phyloP scores from a whole-genome alignment of 2,113 vertebrate species.

The Tachuris rubrigastra region DNA sequence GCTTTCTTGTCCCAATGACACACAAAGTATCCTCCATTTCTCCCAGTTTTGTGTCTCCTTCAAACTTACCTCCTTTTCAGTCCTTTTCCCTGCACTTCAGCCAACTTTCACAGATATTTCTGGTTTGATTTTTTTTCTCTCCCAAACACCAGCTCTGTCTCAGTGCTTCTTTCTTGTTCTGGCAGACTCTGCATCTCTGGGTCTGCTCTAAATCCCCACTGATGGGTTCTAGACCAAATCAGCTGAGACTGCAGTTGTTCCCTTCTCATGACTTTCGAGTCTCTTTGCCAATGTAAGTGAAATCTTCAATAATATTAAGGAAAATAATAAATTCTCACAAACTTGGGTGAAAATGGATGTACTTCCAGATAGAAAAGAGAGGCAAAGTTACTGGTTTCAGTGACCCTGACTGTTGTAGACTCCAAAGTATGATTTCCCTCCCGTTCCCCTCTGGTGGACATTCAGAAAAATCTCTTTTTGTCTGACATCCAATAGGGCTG shows the following conservation, averaged over 20 bases:
- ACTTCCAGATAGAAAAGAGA: background rate
- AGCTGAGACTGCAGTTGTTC: background rate
- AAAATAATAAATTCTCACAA: background rate
- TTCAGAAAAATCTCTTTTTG: background rate
- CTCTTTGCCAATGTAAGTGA: background rate
- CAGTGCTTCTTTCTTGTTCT: background rate
- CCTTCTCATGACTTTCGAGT: background rate
- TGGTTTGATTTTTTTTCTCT: background rate
- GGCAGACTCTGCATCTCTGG: background rate
- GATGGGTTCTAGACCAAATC: background rate
- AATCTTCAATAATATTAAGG: background rate
- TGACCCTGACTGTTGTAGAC: background rate
- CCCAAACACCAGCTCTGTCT: accelerated
- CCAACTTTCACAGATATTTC: background rate
- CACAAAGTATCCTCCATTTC: accelerated
- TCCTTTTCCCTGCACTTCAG: background rate
- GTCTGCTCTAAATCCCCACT: background rate
- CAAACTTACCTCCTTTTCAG: background rate
- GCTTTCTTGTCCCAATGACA: background rate
- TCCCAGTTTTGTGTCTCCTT: background rate
- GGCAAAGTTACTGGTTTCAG: background rate
- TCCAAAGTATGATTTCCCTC: background rate
- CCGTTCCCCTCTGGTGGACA: background rate
- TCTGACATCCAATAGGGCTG: background rate
- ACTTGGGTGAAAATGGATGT: background rate